A percentile compares a stretch with the other conserved stretches of the same genome.
phyloP scores from a whole-genome alignment of 1,140 invertebrate species.

The Brachionus rubens region DNA sequence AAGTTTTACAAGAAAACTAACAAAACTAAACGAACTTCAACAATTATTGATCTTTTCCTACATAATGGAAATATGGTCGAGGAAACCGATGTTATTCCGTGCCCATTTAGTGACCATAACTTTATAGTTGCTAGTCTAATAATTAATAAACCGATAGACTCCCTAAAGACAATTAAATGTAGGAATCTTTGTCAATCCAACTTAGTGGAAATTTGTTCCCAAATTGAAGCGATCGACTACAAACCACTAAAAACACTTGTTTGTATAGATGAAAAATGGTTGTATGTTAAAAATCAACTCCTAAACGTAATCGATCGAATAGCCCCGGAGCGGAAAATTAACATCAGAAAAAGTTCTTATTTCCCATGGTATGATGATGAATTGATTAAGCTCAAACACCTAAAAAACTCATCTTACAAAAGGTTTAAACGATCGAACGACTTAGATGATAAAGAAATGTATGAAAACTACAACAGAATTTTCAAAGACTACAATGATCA shows the following conservation, averaged over 20 bases:
- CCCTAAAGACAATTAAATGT: conserved; percentile 2
- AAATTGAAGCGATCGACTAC: background rate
- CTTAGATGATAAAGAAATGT: background rate
- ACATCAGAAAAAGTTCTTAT: too few relatives aligned
- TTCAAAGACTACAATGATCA: conserved; percentile 12
- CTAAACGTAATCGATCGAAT: background rate
- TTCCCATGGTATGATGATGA: too few relatives aligned
- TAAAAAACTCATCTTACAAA: background rate
- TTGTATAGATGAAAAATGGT: background rate
- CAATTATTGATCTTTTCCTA: too few relatives aligned
- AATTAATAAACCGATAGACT: background rate
- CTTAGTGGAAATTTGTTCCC: background rate
- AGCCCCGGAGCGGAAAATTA: too few relatives aligned
- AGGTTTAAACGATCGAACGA: background rate
- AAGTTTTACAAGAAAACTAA: background rate
- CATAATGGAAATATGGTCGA: background rate
- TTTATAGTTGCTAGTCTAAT: background rate
- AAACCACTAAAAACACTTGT: background rate
- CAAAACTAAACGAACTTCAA: conserved; percentile 1
- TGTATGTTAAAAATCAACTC: background rate
- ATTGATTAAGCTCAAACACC: conserved; percentile 2
- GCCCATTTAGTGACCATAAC: conserved; percentile 2
- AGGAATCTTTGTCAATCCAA: too few relatives aligned
- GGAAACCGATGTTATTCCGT: conserved; percentile 3
- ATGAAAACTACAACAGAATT: background rate